Evolutionary conservation across 2,113 vertebrate genomes (phyloP), one percentile per base, ranked within the genome.

Genomic region (Pleuronectes platessa): DNA sequence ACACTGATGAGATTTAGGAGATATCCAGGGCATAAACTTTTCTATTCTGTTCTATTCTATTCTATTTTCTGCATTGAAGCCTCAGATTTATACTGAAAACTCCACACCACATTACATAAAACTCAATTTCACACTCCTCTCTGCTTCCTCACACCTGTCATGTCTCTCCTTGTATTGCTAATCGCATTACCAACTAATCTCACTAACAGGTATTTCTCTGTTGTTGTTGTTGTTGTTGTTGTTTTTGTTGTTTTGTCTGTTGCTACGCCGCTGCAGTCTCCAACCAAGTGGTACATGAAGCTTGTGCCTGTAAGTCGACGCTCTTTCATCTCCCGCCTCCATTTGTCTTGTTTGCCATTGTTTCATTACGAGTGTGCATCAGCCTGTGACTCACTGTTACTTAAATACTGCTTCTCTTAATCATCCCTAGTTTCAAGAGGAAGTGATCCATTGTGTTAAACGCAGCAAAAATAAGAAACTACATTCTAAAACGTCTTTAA

Each of bases 281-380:
- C 98, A 94, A 98, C 97, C 95, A 99, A 99, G 95, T 99, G 98
- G 98, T 99, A 98, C 94, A 98, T 97, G 97, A 99, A 99, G 95
- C 96, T 99, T 96, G 98, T 99, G 93, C 98, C 98, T 95, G 97
- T 99, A 98, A 99, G 97, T 99, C 90, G 71, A 60, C 69, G 20
- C 78, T 79, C 84, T 74, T 73, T 85, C 84, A 62, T 93, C 73
- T 81, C 54, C 31, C n/a, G 8, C 45, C 35, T 35, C 42, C 42
- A 61, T 68, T 31, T 65, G 47, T 66, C 53, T 26, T 10, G 11
- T 47, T 51, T 71, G 15, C 37, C 51, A 55, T 71, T 3, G 1
- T 75, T 65, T 72, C 53, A 37, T 78, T 60, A 26, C 47, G n/a
- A 26, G n/a, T 83, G 21, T 78, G 65, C 35, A 31, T 83, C 72